Conservation (phyloP, 2,113 vertebrate species). For the Nothocercus nigrocapillus region DNA sequence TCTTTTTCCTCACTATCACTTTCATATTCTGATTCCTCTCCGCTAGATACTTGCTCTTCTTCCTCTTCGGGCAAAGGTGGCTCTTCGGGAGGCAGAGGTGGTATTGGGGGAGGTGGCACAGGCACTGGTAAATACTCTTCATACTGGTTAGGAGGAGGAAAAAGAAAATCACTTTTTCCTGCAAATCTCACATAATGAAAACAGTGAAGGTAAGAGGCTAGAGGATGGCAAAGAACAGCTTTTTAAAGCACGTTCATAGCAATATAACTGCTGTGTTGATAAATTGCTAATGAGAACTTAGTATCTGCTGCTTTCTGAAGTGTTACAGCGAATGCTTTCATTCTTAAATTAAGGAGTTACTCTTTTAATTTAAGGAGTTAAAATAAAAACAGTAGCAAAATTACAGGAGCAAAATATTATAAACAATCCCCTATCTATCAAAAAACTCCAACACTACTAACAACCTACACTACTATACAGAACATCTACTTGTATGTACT, state of each 20-base stretch:
- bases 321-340: not conserved
- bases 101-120: slow-evolving; percentile 82
- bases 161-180: not conserved
- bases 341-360: not conserved
- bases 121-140: slow-evolving; percentile 81
- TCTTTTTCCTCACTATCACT: slow-evolving; percentile 92
- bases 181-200: not conserved
- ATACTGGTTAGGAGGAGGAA: slow-evolving; percentile 76
- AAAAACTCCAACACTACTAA: not conserved
- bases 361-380: not conserved
- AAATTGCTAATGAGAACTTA: not conserved
- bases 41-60: slow-evolving; percentile 78
- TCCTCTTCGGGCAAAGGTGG: slow-evolving; percentile 91
- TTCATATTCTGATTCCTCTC: slow-evolving; percentile 93
- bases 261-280: not conserved
- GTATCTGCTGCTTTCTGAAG: not conserved
- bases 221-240: not conserved
- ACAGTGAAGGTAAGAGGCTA: not conserved
- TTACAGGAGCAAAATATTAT: not conserved
- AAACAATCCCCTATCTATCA: not conserved
- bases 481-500: not conserved
- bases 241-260: not conserved
- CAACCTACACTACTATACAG: not conserved
- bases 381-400: not conserved
- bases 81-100: slow-evolving; percentile 88